These are phyloP conservation scores for Theodoxus fluviatilis DNA, from an alignment of 2,888 invertebrate species.

Conservation along the genomic window DNA sequence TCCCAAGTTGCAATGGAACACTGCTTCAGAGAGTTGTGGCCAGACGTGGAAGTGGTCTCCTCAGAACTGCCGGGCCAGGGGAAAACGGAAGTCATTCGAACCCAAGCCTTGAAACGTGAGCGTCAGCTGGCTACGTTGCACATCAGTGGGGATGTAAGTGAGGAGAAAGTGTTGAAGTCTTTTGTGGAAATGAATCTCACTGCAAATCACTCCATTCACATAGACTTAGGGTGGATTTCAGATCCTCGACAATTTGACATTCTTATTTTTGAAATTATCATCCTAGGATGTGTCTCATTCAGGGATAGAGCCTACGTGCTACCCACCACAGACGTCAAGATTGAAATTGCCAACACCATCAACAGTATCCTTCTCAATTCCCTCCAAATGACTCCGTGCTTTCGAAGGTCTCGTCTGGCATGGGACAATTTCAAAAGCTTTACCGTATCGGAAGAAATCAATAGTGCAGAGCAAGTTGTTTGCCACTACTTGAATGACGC, in stretches of 20 bases:
- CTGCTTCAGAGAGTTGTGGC: conserved; percentile 20
- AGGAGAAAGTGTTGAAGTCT: conserved; percentile 30
- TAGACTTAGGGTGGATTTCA: conserved; percentile 39
- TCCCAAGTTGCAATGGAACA: conserved; percentile 17
- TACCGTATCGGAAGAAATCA: conserved; percentile 33
- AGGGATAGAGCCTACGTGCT: conserved; percentile 31
- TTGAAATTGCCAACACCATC: conserved; percentile 44
- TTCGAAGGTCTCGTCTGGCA: conserved; percentile 32
- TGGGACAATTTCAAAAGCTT: conserved; percentile 36
- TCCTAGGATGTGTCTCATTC: conserved; percentile 34
- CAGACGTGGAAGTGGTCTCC: conserved; percentile 33
- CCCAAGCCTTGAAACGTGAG: conserved; percentile 24
- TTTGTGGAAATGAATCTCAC: conserved; percentile 29
- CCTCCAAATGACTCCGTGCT: conserved; percentile 37
- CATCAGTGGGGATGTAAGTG: conserved; percentile 39
- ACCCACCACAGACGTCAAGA: conserved; percentile 31
- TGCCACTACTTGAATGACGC: conserved; percentile 39
- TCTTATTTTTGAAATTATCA: conserved; percentile 43
- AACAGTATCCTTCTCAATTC: conserved; percentile 37
- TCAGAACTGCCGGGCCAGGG: conserved; percentile 42
- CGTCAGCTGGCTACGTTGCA: conserved; percentile 35
- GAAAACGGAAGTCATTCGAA: conserved; percentile 36
- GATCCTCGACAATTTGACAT: conserved; percentile 36
- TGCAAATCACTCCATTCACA: conserved; percentile 34
- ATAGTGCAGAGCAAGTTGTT: conserved; percentile 44